Evolutionary conservation across 23 tunicate species (phyloP).

Genomic region (Trididemnum nubilum): DNA sequence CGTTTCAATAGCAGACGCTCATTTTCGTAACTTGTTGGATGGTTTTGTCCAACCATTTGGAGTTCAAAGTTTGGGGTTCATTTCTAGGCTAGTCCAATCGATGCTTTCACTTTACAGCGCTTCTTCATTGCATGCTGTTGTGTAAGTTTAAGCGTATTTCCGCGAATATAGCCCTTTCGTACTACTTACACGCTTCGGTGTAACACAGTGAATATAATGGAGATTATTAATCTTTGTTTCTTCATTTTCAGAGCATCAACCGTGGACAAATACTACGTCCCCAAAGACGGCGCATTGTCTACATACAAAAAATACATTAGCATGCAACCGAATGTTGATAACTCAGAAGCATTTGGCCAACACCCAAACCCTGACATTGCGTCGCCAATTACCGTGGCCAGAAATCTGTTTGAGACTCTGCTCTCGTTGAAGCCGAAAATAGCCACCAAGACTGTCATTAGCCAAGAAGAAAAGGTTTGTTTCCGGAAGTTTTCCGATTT

Average conservation of each 20-base stretch:
- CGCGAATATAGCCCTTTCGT: not conserved
- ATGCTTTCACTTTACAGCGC: not conserved
- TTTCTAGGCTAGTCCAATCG: not conserved
- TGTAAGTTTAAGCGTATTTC: not conserved
- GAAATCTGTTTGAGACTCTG: constrained; percentile 94
- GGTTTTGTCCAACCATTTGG: too few species aligned
- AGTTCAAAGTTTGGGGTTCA: not conserved
- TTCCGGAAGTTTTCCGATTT: not conserved
- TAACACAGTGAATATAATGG: not conserved
- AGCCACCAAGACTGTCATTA: constrained; percentile 91
- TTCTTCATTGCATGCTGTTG: not conserved
- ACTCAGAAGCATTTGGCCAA: constrained; percentile 99
- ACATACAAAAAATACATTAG: constrained; percentile 97
- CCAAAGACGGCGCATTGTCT: constrained; percentile 84
- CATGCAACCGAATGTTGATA: constrained; percentile 95
- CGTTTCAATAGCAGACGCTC: too few species aligned
- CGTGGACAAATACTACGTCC: constrained; percentile 97
- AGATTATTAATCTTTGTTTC: too few species aligned
- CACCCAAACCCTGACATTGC: constrained; percentile 99
- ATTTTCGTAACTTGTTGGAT: too few species aligned
- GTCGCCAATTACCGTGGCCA: constrained; percentile 97
- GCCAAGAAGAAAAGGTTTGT: constrained; percentile 97
- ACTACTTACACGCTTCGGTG: not conserved
- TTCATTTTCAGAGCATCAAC: constrained; percentile 70
- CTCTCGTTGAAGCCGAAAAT: constrained; percentile 97